A percentile compares a stretch with the other conserved stretches of the same genome.
These are phyloP conservation scores for Serripes groenlandicus DNA, from an alignment of 2,888 invertebrate species.

Conservation along the genomic window DNA sequence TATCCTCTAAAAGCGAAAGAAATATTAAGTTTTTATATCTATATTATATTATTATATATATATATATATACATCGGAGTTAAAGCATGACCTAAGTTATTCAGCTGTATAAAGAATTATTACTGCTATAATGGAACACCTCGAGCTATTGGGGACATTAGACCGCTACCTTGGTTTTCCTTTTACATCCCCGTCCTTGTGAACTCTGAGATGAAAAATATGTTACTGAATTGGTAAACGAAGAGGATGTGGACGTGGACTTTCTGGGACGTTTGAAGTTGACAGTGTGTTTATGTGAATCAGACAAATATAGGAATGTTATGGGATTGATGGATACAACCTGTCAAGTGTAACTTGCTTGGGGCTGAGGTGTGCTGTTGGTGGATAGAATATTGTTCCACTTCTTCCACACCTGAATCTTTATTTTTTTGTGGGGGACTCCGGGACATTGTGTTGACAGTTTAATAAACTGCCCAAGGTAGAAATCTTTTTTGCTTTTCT, in stretches of 20 bases:
- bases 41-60: too few relatives aligned
- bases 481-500: too few relatives aligned
- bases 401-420: slow-evolving; percentile 18
- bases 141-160: slow-evolving; percentile 2
- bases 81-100: slow-evolving; percentile 24
- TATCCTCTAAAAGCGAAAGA: too few relatives aligned
- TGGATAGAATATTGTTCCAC: background rate
- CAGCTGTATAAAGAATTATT: slow-evolving; percentile 6
- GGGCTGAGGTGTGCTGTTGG: background rate
- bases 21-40: too few relatives aligned
- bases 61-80: slow-evolving; percentile 14
- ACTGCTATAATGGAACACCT: slow-evolving; percentile 17
- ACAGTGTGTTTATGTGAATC: slow-evolving; percentile 17
- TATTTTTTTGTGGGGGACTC: too few relatives aligned
- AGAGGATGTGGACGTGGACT: background rate
- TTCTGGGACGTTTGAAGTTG: slow-evolving; percentile 23
- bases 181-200: background rate
- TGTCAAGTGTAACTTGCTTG: slow-evolving; percentile 1
- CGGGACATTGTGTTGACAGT: too few relatives aligned
- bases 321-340: slow-evolving; percentile 1
- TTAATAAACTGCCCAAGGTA: too few relatives aligned
- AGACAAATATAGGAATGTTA: slow-evolving; percentile 6
- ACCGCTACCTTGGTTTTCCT: slow-evolving; percentile 3
- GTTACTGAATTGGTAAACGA: too few relatives aligned
- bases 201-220: slow-evolving; percentile 23